Percentiles rank a stretch among this genome's conserved stretches.
Evolutionary conservation across 92 coral and sea anemone genomes (phyloP).

Genomic region (Palythoa grandis): DNA sequence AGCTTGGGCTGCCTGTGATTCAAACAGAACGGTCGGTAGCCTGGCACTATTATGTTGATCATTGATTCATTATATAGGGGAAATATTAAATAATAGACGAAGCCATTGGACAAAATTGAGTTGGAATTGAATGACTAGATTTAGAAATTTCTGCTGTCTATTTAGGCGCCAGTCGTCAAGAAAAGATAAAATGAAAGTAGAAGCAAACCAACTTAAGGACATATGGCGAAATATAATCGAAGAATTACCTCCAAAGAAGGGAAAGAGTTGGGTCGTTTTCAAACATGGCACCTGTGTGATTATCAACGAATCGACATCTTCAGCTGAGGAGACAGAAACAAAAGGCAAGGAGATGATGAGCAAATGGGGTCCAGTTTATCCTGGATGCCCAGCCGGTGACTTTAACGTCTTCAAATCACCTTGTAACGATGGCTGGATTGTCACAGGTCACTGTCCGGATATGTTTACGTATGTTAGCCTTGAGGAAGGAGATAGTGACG

Average conservation of each 20-base stretch:
- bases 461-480: slow-evolving; percentile 60
- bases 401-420: slow-evolving; percentile 52
- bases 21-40: too few species aligned
- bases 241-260: slow-evolving; percentile 46
- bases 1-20: too few species aligned
- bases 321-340: slow-evolving; percentile 52
- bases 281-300: slow-evolving; percentile 69
- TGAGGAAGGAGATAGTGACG: slow-evolving; percentile 45
- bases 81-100: too few species aligned
- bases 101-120: too few species aligned
- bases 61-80: too few species aligned
- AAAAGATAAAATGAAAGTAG: slow-evolving; percentile 7
- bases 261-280: slow-evolving; percentile 75
- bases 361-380: slow-evolving; percentile 64
- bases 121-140: not conserved
- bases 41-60: too few species aligned
- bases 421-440: slow-evolving; percentile 63
- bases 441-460: slow-evolving; percentile 55
- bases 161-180: not conserved
- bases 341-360: slow-evolving; percentile 71
- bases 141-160: not conserved
- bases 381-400: slow-evolving; percentile 68
- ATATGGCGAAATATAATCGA: slow-evolving; percentile 64
- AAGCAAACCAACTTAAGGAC: slow-evolving; percentile 33
- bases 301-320: slow-evolving; percentile 51